phyloP scores from a whole-genome alignment of 2,797 vertebrate genomes.

The Florisuga fusca region DNA sequence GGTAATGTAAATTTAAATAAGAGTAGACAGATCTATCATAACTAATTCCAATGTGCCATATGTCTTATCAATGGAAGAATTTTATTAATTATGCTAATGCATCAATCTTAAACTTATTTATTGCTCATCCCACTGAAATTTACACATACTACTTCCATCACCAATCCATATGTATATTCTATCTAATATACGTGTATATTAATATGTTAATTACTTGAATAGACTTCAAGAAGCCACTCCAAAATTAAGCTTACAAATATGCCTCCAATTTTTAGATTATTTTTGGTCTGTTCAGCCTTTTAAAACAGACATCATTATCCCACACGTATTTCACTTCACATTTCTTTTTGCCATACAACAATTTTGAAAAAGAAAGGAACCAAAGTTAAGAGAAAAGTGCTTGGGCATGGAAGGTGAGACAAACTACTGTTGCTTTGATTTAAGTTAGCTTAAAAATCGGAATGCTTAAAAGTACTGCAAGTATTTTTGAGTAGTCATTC shows the following conservation, averaged over 20 bases:
- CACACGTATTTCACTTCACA: background rate
- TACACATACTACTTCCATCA: background rate
- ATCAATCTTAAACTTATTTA: background rate
- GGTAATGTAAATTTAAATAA: background rate
- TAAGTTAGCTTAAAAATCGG: background rate
- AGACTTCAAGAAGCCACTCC: background rate
- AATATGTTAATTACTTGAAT: background rate
- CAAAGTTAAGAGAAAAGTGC: background rate
- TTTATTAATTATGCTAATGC: background rate
- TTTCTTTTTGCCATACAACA: background rate
- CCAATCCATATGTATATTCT: too few species aligned
- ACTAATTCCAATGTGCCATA: background rate
- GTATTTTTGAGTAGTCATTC: background rate
- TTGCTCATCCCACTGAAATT: background rate
- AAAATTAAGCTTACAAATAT: background rate
- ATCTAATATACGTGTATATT: background rate
- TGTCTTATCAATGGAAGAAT: background rate
- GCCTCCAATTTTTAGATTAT: background rate
- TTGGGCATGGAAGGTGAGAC: background rate
- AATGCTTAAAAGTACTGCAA: background rate
- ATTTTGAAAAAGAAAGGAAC: background rate
- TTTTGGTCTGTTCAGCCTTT: background rate
- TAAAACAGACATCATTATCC: background rate
- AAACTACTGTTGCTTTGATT: background rate
- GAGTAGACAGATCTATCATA: background rate